These are phyloP conservation scores for Drosophila watanabei DNA, from an alignment of 1,140 invertebrate genomes.

Conservation along the genomic window DNA sequence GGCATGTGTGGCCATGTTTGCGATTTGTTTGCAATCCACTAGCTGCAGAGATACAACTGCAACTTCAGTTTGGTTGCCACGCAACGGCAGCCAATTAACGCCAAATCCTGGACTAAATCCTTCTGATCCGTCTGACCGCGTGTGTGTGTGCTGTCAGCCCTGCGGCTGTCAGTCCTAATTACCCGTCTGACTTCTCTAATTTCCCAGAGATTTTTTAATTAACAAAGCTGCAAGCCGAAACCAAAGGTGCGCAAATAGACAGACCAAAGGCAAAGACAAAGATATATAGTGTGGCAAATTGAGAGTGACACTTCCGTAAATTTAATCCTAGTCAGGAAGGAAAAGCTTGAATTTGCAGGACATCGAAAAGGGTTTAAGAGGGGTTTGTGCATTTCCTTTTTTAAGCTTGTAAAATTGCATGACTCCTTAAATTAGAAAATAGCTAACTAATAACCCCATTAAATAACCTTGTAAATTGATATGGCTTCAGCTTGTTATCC, in stretches of 20 bases:
- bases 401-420: too few species aligned
- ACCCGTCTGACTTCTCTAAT: slow-evolving; percentile 54
- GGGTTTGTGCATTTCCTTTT: not conserved
- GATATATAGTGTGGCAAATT: slow-evolving; percentile 23
- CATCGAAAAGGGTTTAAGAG: not conserved
- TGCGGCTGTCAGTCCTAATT: slow-evolving; percentile 65
- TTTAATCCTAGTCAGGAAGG: slow-evolving; percentile 7
- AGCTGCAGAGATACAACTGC: slow-evolving; percentile 23
- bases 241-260: slow-evolving; percentile 35
- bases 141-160: slow-evolving; percentile 22
- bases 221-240: slow-evolving; percentile 39
- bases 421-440: not conserved
- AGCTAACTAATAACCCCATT: not conserved
- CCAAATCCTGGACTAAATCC: slow-evolving; percentile 46
- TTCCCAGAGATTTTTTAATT: slow-evolving; percentile 64
- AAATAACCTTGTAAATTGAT: not conserved
- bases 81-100: slow-evolving; percentile 68
- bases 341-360: not conserved
- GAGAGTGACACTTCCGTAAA: slow-evolving; percentile 31
- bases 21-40: slow-evolving; percentile 46
- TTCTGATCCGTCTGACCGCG: slow-evolving; percentile 4
- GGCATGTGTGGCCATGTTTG: slow-evolving; percentile 6
- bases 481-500: not conserved
- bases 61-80: slow-evolving; percentile 30
- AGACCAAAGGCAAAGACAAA: slow-evolving; percentile 5